A percentile compares a stretch with the other conserved stretches of the same genome.
Evolutionary conservation across 2,113 vertebrate genomes (phyloP).

Genomic region (Odobenus rosmarus): DNA sequence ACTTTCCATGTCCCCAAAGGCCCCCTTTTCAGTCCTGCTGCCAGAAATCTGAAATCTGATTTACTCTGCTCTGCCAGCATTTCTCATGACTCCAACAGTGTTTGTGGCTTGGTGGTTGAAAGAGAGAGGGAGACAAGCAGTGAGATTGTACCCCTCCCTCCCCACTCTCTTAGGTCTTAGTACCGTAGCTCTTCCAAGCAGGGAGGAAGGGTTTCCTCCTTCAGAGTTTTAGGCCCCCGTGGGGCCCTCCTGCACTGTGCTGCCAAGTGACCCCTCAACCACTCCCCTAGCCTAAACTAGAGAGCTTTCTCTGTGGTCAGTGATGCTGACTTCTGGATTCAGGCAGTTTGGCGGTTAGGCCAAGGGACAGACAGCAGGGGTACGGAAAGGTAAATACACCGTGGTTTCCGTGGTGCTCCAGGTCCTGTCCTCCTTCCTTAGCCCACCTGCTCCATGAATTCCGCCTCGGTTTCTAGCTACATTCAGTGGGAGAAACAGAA

Average conservation of each 20-base stretch:
- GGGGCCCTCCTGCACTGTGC: not conserved
- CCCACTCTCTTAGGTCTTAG: not conserved
- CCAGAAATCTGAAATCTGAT: not conserved
- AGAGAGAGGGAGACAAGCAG: not conserved
- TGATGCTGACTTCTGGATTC: not conserved
- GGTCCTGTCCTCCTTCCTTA: not conserved
- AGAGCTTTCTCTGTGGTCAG: not conserved
- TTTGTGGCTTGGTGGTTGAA: not conserved
- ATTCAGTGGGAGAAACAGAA: not conserved
- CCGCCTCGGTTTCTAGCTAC: not conserved
- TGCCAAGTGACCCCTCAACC: not conserved
- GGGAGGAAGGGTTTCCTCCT: not conserved
- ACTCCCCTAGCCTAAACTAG: not conserved
- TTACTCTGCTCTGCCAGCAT: not conserved
- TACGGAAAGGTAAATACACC: not conserved
- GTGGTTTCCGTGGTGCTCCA: not conserved
- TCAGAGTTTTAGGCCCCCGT: not conserved
- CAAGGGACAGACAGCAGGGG: not conserved
- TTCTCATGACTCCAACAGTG: not conserved
- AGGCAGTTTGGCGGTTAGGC: not conserved
- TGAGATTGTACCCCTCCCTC: not conserved
- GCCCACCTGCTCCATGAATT: not conserved
- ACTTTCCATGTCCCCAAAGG: not conserved
- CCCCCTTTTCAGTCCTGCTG: not conserved
- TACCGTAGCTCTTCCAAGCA: not conserved